Evolutionary conservation across 2,113 vertebrate species (phyloP).

Genomic region (Hystrix brachyura): DNA sequence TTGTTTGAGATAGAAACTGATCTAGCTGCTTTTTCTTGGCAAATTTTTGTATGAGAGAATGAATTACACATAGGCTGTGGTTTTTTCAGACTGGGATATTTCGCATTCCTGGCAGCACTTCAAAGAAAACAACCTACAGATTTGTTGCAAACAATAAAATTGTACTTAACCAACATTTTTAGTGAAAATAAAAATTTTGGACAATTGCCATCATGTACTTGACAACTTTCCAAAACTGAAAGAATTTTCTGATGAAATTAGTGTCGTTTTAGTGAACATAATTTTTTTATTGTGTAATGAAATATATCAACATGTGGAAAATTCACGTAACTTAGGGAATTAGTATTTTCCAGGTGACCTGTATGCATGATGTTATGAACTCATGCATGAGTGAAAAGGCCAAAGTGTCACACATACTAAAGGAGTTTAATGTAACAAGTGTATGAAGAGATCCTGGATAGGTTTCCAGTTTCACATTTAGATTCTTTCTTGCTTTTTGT

Average conservation of each 20-base stretch:
- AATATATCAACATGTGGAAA: not conserved
- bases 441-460: not conserved
- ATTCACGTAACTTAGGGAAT: not conserved
- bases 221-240: not conserved
- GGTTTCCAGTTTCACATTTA: not conserved
- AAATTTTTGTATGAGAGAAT: not conserved
- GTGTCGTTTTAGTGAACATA: not conserved
- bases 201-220: not conserved
- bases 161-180: not conserved
- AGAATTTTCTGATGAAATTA: not conserved
- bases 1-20: not conserved
- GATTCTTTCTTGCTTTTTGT: not conserved
- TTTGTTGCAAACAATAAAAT: conserved; percentile 17
- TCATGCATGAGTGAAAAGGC: not conserved
- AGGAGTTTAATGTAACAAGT: not conserved
- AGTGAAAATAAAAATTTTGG: not conserved
- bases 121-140: not conserved
- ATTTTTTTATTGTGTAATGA: not conserved
- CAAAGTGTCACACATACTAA: not conserved
- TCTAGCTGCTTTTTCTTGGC: not conserved
- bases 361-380: not conserved
- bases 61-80: not conserved
- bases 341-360: not conserved
- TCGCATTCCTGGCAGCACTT: not conserved
- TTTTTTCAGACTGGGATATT: not conserved